Conservation (phyloP, 2,797 vertebrate genomes). For the Gorsachius magnificus region DNA sequence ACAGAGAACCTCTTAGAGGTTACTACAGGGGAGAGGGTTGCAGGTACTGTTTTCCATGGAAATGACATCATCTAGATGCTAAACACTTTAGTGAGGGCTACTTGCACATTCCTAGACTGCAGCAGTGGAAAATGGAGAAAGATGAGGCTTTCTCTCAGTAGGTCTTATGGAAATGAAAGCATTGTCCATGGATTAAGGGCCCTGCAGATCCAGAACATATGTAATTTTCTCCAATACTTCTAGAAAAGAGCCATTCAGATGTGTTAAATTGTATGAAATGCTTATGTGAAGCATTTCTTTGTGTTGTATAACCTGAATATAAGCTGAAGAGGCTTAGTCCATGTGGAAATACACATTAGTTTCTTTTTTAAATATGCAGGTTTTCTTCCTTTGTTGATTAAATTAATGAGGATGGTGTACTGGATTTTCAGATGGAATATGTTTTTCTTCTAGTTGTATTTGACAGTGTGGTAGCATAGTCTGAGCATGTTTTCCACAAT, state of each 20-base stretch:
- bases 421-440: neutral
- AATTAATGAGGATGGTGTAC: neutral
- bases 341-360: neutral
- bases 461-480: neutral
- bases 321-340: neutral
- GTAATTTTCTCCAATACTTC: slow-evolving; percentile 11
- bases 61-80: slow-evolving; percentile 52
- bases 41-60: neutral
- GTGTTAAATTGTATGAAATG: neutral
- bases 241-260: neutral
- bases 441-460: neutral
- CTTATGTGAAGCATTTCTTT: neutral
- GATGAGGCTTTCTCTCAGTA: slow-evolving; percentile 9
- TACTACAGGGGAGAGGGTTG: neutral
- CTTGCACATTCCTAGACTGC: neutral
- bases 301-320: neutral
- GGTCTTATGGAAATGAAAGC: slow-evolving; percentile 15
- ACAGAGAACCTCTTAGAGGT: neutral
- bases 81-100: slow-evolving; percentile 23
- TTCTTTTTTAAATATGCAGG: neutral
- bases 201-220: slow-evolving; percentile 27
- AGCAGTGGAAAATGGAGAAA: slow-evolving; percentile 19
- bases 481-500: neutral
- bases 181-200: slow-evolving; percentile 39
- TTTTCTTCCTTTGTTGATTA: neutral